Evolutionary conservation across 2,797 vertebrate species (phyloP).

Genomic region (Helicolenus hilgendorfi): DNA sequence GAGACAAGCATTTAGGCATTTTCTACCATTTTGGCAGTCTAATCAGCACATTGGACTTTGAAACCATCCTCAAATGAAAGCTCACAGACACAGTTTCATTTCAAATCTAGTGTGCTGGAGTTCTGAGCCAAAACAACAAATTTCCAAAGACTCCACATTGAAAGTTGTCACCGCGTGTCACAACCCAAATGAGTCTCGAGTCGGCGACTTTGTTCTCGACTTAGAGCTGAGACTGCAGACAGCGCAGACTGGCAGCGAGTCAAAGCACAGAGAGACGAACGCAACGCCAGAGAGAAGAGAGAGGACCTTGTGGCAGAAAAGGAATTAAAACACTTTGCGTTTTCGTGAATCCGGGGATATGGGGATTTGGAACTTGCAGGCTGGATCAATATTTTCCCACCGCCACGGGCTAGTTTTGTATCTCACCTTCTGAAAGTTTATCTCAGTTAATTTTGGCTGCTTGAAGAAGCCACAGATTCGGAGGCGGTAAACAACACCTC

Average conservation of each 20-base stretch:
- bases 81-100: conserved; percentile 17
- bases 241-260: conserved; percentile 47
- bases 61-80: conserved; percentile 17
- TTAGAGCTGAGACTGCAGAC: conserved; percentile 54
- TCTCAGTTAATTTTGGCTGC: conserved; percentile 73
- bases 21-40: not conserved
- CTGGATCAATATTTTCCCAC: conserved; percentile 78
- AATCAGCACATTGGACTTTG: not conserved
- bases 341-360: conserved; percentile 20
- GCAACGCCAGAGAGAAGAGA: not conserved
- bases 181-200: conserved; percentile 46
- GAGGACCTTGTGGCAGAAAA: conserved; percentile 44
- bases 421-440: conserved; percentile 75
- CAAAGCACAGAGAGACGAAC: conserved; percentile 29
- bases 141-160: conserved; percentile 14
- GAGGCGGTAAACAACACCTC: conserved; percentile 63
- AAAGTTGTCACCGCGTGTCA: conserved; percentile 11
- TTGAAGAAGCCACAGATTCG: conserved; percentile 48
- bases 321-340: conserved; percentile 76
- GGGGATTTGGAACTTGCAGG: conserved; percentile 61
- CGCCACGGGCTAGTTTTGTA: conserved; percentile 59
- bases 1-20: not conserved
- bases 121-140: conserved; percentile 22
- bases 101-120: conserved; percentile 26
- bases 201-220: conserved; percentile 65